Percentiles rank a stretch among this genome's conserved stretches.
Evolutionary conservation across 2,113 vertebrate species (phyloP).

Genomic region (Albula goreensis): DNA sequence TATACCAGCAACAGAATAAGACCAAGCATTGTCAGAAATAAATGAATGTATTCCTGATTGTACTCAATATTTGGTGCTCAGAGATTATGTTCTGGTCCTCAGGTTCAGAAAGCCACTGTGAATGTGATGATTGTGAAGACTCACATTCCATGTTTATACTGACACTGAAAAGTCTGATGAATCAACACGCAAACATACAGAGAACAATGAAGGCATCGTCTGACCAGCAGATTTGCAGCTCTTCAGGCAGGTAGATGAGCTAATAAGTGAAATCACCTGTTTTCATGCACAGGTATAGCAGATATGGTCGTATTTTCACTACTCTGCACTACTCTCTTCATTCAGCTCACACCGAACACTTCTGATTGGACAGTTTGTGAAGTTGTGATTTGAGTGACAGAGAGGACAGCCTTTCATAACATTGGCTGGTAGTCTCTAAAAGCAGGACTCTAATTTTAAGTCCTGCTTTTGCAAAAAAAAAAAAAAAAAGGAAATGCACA

Average conservation of each 20-base stretch:
- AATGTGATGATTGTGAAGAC: slow-evolving; percentile 29
- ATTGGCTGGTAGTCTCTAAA: no score
- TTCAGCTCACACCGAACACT: no score
- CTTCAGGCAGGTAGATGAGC: slow-evolving; percentile 29
- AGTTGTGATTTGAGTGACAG: no score
- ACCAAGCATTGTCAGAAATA: neutral
- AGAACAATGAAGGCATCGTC: neutral
- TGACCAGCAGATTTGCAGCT: slow-evolving; percentile 1
- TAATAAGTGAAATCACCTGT: no score
- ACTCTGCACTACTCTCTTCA: no score
- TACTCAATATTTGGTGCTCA: slow-evolving; percentile 29
- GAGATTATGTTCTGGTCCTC: neutral
- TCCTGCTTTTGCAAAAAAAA: no score
- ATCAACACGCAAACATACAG: neutral
- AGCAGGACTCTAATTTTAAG: no score
- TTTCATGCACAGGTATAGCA: no score
- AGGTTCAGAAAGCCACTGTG: slow-evolving; percentile 19
- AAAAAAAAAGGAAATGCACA: no score
- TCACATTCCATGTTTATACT: slow-evolving; percentile 56
- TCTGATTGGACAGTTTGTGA: no score
- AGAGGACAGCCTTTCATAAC: no score
- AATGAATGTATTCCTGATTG: slow-evolving; percentile 11
- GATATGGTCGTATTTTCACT: no score
- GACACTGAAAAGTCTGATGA: slow-evolving; percentile 17
- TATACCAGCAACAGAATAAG: slow-evolving; percentile 33